These are phyloP conservation scores for Anthrax anthrax DNA, from an alignment of 2,888 invertebrate genomes.

Conservation along the genomic window DNA sequence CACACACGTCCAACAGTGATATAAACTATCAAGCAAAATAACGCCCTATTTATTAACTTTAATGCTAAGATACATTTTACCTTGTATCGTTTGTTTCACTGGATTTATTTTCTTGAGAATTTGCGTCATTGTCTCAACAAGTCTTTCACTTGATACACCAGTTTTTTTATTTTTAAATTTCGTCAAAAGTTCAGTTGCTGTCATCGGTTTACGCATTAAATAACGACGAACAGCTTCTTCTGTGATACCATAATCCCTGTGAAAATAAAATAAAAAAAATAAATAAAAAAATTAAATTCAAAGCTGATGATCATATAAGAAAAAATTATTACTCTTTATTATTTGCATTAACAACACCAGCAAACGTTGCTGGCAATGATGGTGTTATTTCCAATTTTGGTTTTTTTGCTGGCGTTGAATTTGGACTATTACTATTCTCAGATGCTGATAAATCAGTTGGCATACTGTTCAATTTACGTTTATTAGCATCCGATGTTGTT, in stretches of 20 bases:
- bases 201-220: slow-evolving; percentile 92
- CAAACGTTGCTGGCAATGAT: slow-evolving; percentile 30
- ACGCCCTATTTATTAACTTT: slow-evolving; percentile 41
- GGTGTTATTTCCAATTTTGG: slow-evolving; percentile 25
- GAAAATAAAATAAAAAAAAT: slow-evolving; percentile 22
- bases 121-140: slow-evolving; percentile 87
- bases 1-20: too few relatives aligned
- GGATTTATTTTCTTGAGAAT: slow-evolving; percentile 92
- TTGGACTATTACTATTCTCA: slow-evolving; percentile 32
- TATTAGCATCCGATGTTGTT: slow-evolving; percentile 18
- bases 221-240: slow-evolving; percentile 92
- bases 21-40: too few relatives aligned
- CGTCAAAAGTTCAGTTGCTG: slow-evolving; percentile 85
- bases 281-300: neutral
- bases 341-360: slow-evolving; percentile 26
- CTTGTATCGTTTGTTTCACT: slow-evolving; percentile 78
- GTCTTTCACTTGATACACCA: slow-evolving; percentile 75
- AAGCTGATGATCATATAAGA: neutral
- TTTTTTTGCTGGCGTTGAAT: slow-evolving; percentile 31
- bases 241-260: slow-evolving; percentile 75
- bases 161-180: slow-evolving; percentile 93
- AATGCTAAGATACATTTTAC: slow-evolving; percentile 86
- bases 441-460: slow-evolving; percentile 32
- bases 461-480: slow-evolving; percentile 29
- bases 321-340: slow-evolving; percentile 27